Evolutionary conservation across 2,888 invertebrate species (phyloP).

Genomic region (Reticulitermes lucifugus): DNA sequence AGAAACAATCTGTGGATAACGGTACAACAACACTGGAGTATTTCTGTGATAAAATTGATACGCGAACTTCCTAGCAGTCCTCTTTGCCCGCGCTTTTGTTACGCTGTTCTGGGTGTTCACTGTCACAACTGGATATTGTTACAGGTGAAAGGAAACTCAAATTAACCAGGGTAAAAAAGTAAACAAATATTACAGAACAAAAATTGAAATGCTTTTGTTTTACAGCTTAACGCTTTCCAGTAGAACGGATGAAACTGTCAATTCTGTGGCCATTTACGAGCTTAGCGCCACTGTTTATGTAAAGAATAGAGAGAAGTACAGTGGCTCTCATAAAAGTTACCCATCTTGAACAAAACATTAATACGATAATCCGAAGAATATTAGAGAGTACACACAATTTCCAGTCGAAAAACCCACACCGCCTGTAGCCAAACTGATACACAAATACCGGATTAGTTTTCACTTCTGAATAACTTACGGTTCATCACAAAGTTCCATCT

Average conservation of each 20-base stretch:
- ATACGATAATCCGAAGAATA: background rate
- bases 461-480: too few species aligned
- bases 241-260: background rate
- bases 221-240: slow-evolving; percentile 4
- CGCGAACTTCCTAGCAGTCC: background rate
- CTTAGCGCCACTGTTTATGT: background rate
- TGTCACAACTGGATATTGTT: slow-evolving; percentile 3
- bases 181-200: background rate
- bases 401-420: too few species aligned
- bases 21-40: too few species aligned
- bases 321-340: background rate
- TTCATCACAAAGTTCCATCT: too few species aligned
- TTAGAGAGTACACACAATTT: background rate
- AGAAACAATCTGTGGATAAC: too few species aligned
- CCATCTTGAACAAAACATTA: background rate
- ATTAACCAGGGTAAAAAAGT: slow-evolving; percentile 5
- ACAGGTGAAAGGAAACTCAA: slow-evolving; percentile 19
- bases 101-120: background rate
- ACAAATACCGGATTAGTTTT: too few species aligned
- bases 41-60: too few species aligned
- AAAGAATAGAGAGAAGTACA: background rate
- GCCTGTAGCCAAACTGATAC: too few species aligned
- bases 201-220: background rate
- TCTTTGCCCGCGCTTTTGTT: background rate
- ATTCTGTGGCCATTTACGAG: slow-evolving; percentile 14